Conservation (phyloP, 2,113 vertebrate genomes). For the Entosphenus tridentatus region DNA sequence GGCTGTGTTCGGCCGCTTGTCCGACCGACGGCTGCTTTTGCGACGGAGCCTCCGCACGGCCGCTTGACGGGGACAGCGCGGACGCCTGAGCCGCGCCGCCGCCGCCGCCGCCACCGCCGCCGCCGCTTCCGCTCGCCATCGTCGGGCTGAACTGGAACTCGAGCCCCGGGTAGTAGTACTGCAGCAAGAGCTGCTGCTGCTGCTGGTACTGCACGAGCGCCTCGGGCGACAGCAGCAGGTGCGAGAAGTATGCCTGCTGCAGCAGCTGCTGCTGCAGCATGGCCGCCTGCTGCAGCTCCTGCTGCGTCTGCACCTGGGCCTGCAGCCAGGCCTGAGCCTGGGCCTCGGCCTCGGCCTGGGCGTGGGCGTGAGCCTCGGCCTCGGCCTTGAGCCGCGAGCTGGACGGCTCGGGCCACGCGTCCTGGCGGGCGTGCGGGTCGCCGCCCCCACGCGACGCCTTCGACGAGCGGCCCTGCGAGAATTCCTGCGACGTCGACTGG, state of each 20-base stretch:
- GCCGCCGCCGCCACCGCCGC: constrained; percentile 14
- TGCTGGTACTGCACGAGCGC: constrained; percentile 23
- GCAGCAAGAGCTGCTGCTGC: constrained; percentile 22
- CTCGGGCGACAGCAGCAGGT: constrained; percentile 21
- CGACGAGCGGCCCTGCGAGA: no score
- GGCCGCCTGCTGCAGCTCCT: constrained; percentile 20
- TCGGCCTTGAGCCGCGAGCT: constrained; percentile 26
- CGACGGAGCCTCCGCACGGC: constrained; percentile 6
- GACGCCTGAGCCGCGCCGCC: constrained; percentile 16
- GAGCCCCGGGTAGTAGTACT: constrained; percentile 26
- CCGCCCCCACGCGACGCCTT: no score
- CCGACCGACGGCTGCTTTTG: constrained; percentile 1
- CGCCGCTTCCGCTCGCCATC: constrained; percentile 17
- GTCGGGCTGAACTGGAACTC: constrained; percentile 13
- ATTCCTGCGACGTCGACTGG: no score
- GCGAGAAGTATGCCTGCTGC: constrained; percentile 19
- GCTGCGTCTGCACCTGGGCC: constrained; percentile 16
- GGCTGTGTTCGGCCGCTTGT: no score
- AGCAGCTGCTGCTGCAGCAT: constrained; percentile 17
- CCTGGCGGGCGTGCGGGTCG: no score
- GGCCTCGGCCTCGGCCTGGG: constrained; percentile 12
- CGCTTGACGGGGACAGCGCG: constrained; percentile 5
- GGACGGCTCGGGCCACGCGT: constrained; percentile 54
- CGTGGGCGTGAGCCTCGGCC: constrained; percentile 13
- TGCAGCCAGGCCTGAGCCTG: constrained; percentile 11